Base-by-base conservation (phyloP, 2,888 invertebrate species). In the Hofmannophila pseudospretella region DNA sequence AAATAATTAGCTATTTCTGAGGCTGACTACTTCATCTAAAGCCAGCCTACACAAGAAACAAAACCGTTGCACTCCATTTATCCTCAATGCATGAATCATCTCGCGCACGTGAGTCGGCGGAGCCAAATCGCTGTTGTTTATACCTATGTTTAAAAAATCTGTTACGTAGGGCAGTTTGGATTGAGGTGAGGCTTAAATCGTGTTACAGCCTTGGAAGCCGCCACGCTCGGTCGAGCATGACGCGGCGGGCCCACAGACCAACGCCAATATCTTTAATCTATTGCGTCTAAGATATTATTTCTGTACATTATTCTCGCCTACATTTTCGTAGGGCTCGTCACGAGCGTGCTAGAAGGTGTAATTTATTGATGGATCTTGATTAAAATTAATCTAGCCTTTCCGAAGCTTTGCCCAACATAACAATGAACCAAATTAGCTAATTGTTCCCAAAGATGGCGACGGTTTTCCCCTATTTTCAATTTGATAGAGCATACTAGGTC, bases 161-260 rank as follows among this genome's bases (percentile, higher is more conserved):
- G 53, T 67, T 65, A 65, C 58, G 54, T 54, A 58, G 68, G 59
- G 53, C 61, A 60, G 57, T 66, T 65, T 64, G 60, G 62, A 58
- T 63, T 54, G 49, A 53, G 66, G 47, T 54, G 51, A 62, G 58
- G 62, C 59, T 51, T 68, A 73, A 79, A 76, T 70, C 65, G 76
- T 64, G 70, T 69, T 73, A 66, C 67, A 78, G 70, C 85, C 84
- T 84, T 84, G 81, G 73, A 73, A 70, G 74, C 65, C 65, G 68
- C 54, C 67, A 78, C 67, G 85, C 80, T 82, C 51, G 54, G 72
- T 45, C 57, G 67, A 78, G 80, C 84, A 58, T 80, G 78, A 78
- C 81, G 69, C 59, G 61, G 60, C 38, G 19, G 60, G 53, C 34
- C 19, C 59, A 52, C 54, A 54, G 57, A 62, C 65, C 65, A 60